phyloP scores from a whole-genome alignment of 2,888 invertebrate genomes.

The Amblyteles armatorius region DNA sequence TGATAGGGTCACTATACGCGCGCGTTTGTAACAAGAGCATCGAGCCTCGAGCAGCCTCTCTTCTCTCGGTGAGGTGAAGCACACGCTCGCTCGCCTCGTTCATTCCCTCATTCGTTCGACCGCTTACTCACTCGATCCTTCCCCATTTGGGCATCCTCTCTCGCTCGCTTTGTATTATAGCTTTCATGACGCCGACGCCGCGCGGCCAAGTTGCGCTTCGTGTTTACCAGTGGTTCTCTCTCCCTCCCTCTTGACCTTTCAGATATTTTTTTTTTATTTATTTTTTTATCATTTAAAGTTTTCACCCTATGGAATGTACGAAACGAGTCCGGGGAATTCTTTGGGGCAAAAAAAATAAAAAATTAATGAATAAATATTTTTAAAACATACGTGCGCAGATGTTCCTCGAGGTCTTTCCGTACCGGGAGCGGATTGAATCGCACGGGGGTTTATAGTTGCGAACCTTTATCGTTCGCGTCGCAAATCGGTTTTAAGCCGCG shows the following conservation, averaged over 20 bases:
- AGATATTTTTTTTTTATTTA: neutral
- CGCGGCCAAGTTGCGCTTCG: conserved; percentile 72
- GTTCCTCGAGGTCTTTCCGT: neutral
- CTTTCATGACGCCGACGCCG: conserved; percentile 79
- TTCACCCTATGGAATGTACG: conserved; percentile 44
- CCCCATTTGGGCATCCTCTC: conserved; percentile 49
- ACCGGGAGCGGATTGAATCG: neutral
- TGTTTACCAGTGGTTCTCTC: conserved; percentile 67
- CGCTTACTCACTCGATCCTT: conserved; percentile 62
- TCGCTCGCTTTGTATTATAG: conserved; percentile 74
- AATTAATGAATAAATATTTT: too few species aligned
- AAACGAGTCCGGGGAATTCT: too few species aligned
- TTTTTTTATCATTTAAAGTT: conserved; percentile 30
- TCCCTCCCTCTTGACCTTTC: conserved; percentile 3
- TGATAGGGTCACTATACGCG: conserved; percentile 80
- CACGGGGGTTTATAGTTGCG: conserved; percentile 42
- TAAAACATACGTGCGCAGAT: neutral
- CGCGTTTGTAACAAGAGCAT: conserved; percentile 79
- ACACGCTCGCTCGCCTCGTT: conserved; percentile 59
- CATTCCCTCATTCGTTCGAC: conserved; percentile 59
- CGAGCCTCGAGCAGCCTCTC: conserved; percentile 34
- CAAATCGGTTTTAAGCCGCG: conserved; percentile 76
- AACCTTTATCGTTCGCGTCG: conserved; percentile 59
- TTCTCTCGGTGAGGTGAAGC: conserved; percentile 53
- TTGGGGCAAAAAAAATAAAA: too few species aligned